phyloP scores from a whole-genome alignment of 1,140 invertebrate genomes.

The Atopsyche davidsoni region DNA sequence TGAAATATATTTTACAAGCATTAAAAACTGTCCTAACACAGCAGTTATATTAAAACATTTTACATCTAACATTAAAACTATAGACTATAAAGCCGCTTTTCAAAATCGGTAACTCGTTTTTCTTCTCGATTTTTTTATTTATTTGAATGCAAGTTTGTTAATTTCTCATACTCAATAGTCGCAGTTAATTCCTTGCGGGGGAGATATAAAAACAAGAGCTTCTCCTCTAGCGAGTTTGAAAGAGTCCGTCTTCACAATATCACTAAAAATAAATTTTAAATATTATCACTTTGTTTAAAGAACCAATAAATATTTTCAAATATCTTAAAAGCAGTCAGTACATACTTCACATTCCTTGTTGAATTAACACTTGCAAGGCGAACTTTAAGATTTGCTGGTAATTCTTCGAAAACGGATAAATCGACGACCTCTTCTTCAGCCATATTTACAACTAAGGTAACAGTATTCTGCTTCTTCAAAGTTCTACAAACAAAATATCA shows the following conservation, averaged over 20 bases:
- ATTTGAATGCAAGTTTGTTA: too few relatives aligned
- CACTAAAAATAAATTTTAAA: conserved; percentile 32
- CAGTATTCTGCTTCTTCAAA: conserved; percentile 35
- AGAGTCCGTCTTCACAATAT: conserved; percentile 24
- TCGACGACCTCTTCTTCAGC: conserved; percentile 33
- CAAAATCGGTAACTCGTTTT: too few relatives aligned
- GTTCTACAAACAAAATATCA: conserved; percentile 14
- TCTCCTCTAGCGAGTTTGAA: conserved; percentile 36
- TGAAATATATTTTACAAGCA: too few relatives aligned
- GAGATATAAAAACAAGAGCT: conserved; percentile 33
- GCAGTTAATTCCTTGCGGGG: too few relatives aligned
- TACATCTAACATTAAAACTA: too few relatives aligned
- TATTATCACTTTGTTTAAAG: not conserved
- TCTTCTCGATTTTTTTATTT: too few relatives aligned
- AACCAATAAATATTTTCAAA: not conserved
- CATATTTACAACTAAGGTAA: conserved; percentile 41
- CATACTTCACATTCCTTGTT: conserved; percentile 34
- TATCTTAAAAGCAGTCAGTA: not conserved
- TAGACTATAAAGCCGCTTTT: too few relatives aligned
- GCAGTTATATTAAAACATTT: too few relatives aligned
- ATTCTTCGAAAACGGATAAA: conserved; percentile 31
- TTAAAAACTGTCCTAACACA: too few relatives aligned
- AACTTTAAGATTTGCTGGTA: conserved; percentile 35
- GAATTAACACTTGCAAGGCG: conserved; percentile 39
- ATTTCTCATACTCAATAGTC: too few relatives aligned